Evolutionary conservation across 2,888 invertebrate genomes (phyloP).

Genomic region (Junonia oenone): DNA sequence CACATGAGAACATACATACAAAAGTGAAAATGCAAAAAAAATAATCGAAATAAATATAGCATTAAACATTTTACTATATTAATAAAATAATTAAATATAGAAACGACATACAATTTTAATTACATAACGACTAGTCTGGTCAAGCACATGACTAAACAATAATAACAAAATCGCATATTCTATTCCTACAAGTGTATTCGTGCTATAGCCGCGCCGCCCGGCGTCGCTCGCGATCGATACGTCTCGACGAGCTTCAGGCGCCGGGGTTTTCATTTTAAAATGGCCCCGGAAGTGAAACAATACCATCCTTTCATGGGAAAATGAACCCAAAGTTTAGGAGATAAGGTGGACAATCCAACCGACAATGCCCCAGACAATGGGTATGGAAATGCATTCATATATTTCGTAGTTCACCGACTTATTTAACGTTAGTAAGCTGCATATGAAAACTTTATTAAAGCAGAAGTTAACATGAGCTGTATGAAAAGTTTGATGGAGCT

Average conservation of each 20-base stretch:
- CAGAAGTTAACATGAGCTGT: not conserved
- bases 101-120: no score
- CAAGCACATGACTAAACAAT: no score
- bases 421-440: slow-evolving; percentile 1
- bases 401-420: slow-evolving; percentile 4
- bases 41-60: no score
- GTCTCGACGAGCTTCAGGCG: slow-evolving; percentile 32
- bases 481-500: not conserved
- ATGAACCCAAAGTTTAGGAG: not conserved
- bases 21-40: no score
- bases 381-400: slow-evolving; percentile 8
- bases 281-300: slow-evolving; percentile 28
- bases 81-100: no score
- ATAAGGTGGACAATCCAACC: slow-evolving; percentile 1
- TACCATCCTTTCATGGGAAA: not conserved
- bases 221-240: slow-evolving; percentile 38
- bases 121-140: no score
- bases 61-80: no score
- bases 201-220: slow-evolving; percentile 23
- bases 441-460: slow-evolving; percentile 4
- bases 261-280: slow-evolving; percentile 29
- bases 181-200: not conserved
- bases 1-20: no score
- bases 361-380: slow-evolving; percentile 3
- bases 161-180: not conserved